These are phyloP conservation scores for Rhabdophis nuchalis DNA, from an alignment of 2,797 vertebrate species.

Conservation along the genomic window DNA sequence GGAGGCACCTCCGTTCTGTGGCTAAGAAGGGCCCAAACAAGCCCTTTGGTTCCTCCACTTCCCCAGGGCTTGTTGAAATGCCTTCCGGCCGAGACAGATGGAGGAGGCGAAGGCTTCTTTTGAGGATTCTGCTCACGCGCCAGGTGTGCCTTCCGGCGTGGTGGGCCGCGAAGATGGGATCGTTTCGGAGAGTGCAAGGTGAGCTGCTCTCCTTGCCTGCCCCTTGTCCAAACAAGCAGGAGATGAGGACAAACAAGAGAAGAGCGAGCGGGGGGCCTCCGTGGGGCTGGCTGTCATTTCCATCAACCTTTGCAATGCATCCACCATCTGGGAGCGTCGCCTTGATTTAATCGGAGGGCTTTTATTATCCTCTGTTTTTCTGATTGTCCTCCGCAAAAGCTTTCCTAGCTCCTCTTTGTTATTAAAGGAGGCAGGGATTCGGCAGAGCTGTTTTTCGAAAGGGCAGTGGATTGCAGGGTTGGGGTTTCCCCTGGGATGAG, in stretches of 20 bases:
- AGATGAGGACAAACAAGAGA: not conserved
- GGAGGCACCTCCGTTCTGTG: not conserved
- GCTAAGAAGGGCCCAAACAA: not conserved
- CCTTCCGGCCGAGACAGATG: not conserved
- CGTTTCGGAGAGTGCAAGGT: not conserved
- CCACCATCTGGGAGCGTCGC: conserved; percentile 34
- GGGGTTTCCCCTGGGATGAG: not conserved
- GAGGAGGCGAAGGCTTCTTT: not conserved
- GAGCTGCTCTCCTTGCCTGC: not conserved
- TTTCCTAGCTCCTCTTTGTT: not conserved
- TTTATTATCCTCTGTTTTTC: conserved; percentile 41
- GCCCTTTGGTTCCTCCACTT: too few species aligned
- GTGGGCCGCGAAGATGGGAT: not conserved
- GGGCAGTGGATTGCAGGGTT: not conserved
- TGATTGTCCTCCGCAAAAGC: conserved; percentile 43
- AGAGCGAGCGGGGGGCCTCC: not conserved
- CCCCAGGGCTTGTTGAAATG: not conserved
- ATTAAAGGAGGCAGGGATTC: not conserved
- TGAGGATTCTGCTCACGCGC: not conserved
- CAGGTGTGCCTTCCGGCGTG: too few species aligned
- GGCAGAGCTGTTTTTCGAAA: not conserved
- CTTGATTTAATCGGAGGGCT: conserved; percentile 50
- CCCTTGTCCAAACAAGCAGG: not conserved
- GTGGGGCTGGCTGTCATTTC: not conserved
- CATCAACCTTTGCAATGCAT: conserved; percentile 33